Evolutionary conservation across 2,797 vertebrate genomes (phyloP), one percentile per base, ranked within the genome.

Genomic region (Gouania willdenowi): DNA sequence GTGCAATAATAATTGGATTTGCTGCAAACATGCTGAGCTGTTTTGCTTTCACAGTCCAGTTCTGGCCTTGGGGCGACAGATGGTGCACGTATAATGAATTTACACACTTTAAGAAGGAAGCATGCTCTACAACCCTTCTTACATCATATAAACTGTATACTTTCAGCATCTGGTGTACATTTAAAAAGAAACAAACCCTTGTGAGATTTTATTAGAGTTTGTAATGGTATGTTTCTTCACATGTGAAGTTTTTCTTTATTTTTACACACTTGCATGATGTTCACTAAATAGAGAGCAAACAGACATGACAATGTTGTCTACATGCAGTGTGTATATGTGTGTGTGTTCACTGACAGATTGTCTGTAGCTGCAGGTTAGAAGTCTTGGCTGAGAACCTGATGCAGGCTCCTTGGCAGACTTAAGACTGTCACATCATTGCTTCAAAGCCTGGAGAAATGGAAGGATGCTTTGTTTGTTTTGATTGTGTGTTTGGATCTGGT

Each of bases 1-100:
- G 87, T 77, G 78, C 83, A 88, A 85, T 85, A 89, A 89, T 91
- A 91, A 91, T 89, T 90, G 89, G 90, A 90, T 90, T 90, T 91
- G 83, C 83, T 76, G 86, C 80, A 91, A 91, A 90, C 89, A 91
- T 88, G 88, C 89, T 91, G 90, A 92, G 91, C 82, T 88, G 77
- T 87, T 89, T 85, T 86, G 68, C 84, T 87, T 74, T 86, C 71
- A 73, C 82, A 88, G 85, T 90, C 82, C 79, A 70, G 71, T 62
- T 71, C 63, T 81, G 73, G 90, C 87, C 89, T 89, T 61, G 16
- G 87, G 87, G 87, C 75, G 73, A 67, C 60, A 67, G 63, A 57
- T 61, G 79, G 41, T 40, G 69, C 73, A 86, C 88, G 70, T 86
- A 71, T 61, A 80, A 86, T 70, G 63, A 47, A 71, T 81, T 83